Percentiles rank a stretch among this genome's conserved stretches.
Evolutionary conservation across 1,140 invertebrate species (phyloP).

Genomic region (Platorchestia sp.): DNA sequence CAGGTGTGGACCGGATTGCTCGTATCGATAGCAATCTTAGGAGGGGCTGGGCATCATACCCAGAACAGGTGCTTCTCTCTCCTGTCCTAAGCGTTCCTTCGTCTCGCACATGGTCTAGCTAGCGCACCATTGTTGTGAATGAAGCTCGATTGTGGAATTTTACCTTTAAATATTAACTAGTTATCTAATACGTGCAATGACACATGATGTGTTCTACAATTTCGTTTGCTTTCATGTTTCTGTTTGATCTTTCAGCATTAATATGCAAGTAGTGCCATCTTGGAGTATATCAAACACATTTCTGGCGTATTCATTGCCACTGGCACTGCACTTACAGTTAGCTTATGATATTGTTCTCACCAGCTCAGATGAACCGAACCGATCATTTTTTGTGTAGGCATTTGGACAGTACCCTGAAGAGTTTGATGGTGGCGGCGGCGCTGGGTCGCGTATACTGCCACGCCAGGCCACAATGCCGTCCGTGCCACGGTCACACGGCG

Average conservation of each 20-base stretch:
- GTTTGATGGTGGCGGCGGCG: background rate
- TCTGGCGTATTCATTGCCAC: background rate
- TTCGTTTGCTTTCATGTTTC: background rate
- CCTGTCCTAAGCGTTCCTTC: background rate
- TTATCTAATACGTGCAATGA: background rate
- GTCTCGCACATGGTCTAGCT: background rate
- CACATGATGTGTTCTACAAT: background rate
- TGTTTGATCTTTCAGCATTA: background rate
- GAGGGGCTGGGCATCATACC: constrained; percentile 48
- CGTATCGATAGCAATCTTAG: constrained; percentile 48
- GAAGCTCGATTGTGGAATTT: background rate
- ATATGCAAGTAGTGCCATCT: background rate
- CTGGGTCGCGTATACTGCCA: background rate
- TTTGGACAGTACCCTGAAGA: background rate
- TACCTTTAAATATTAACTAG: background rate
- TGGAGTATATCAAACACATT: background rate
- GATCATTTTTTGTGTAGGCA: background rate
- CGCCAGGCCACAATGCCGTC: background rate
- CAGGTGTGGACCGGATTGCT: constrained; percentile 50
- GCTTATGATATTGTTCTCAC: background rate
- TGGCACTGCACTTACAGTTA: background rate
- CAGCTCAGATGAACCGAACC: background rate
- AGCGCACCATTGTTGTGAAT: background rate
- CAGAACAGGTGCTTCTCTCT: constrained; percentile 19
- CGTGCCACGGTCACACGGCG: background rate